These are phyloP conservation scores for Ceratothoa steindachneri DNA, from an alignment of 2,888 invertebrate species.

Conservation along the genomic window DNA sequence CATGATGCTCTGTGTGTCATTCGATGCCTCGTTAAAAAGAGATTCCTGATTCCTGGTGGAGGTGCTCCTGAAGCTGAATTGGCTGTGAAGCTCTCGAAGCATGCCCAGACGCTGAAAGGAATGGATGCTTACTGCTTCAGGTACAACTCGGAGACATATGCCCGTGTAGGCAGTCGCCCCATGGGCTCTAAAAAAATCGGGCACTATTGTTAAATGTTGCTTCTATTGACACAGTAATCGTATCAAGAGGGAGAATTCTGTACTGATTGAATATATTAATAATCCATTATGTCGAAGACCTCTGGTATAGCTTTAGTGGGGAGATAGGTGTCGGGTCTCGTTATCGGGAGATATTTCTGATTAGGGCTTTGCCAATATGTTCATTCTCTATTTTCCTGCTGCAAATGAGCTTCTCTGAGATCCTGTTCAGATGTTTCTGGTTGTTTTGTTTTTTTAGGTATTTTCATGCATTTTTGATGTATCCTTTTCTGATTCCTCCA, in stretches of 20 bases:
- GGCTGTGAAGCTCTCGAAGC: conserved; percentile 73
- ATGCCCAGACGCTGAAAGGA: conserved; percentile 74
- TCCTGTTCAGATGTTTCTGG: too few relatives aligned
- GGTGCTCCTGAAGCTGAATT: conserved; percentile 97
- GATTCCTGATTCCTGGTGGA: conserved; percentile 81
- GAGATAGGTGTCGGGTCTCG: too few relatives aligned
- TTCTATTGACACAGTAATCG: neutral
- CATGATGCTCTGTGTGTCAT: conserved; percentile 91
- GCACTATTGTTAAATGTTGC: neutral
- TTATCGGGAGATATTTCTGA: too few relatives aligned
- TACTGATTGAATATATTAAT: neutral
- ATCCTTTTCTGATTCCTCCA: too few relatives aligned
- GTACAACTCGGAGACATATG: too few relatives aligned
- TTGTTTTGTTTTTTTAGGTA: too few relatives aligned
- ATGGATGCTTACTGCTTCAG: conserved; percentile 90
- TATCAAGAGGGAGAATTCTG: neutral
- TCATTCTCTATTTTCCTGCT: too few relatives aligned
- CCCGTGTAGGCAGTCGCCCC: neutral
- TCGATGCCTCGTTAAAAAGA: conserved; percentile 90
- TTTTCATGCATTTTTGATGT: too few relatives aligned
- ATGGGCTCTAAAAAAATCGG: neutral
- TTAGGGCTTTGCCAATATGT: too few relatives aligned
- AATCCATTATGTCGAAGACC: too few relatives aligned
- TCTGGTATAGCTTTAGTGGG: too few relatives aligned
- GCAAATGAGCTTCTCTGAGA: too few relatives aligned